Evolutionary conservation across 2,888 invertebrate species (phyloP).

Genomic region (Blastobasis adustella): DNA sequence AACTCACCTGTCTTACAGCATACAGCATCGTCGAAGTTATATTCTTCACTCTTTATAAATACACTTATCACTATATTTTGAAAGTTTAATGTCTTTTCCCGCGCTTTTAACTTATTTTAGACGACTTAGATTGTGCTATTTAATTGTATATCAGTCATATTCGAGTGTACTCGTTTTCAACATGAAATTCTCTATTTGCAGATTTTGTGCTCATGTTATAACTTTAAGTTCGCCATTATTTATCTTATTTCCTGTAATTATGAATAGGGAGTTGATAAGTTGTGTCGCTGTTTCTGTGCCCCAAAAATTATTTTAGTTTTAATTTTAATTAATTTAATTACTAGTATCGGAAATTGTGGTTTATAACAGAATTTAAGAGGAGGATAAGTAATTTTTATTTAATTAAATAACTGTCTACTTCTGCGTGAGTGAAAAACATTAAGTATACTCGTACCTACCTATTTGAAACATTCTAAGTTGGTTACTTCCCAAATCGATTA

Average conservation of each 20-base stretch:
- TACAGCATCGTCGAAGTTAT: conserved; percentile 52
- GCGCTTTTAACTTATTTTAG: conserved; percentile 4
- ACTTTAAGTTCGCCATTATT: conserved; percentile 1
- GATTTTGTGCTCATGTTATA: conserved; percentile 28
- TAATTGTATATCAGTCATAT: conserved; percentile 37
- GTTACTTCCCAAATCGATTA: neutral
- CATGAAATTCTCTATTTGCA: conserved; percentile 21
- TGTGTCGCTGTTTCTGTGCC: too few relatives aligned
- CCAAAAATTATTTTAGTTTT: too few relatives aligned
- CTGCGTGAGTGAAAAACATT: conserved; percentile 11
- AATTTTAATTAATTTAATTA: too few relatives aligned
- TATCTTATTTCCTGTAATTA: too few relatives aligned
- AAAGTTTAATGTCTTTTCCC: conserved; percentile 7
- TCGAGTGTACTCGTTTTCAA: conserved; percentile 11
- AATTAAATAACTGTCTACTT: too few relatives aligned
- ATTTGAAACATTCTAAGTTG: conserved; percentile 6
- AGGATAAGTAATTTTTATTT: too few relatives aligned
- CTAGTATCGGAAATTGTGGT: too few relatives aligned
- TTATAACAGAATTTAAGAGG: too few relatives aligned
- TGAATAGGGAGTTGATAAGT: too few relatives aligned
- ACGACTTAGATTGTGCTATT: conserved; percentile 2
- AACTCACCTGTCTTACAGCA: conserved; percentile 64
- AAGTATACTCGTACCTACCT: conserved; percentile 27
- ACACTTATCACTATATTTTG: neutral
- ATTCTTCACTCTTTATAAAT: conserved; percentile 21